These are phyloP conservation scores for Plebejus argus DNA, from an alignment of 2,888 invertebrate genomes.

Conservation along the genomic window DNA sequence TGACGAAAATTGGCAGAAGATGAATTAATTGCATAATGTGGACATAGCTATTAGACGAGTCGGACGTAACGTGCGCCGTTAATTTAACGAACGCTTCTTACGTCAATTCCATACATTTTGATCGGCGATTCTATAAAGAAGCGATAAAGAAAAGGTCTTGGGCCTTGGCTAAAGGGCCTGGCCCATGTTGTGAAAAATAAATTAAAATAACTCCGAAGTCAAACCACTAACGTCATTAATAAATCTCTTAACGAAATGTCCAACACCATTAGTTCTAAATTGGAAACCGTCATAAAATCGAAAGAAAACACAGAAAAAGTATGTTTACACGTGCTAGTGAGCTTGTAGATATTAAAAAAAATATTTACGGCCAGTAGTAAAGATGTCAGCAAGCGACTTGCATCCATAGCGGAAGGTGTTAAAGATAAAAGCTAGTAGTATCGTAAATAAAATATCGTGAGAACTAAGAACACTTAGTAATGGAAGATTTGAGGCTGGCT, in stretches of 20 bases:
- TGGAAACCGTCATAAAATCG: constrained; percentile 3
- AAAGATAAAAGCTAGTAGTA: constrained; percentile 43
- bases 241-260: neutral
- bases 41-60: too few species aligned
- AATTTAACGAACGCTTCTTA: too few species aligned
- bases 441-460: constrained; percentile 47
- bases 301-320: constrained; percentile 18
- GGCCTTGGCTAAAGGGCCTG: too few species aligned
- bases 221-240: neutral
- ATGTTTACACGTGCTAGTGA: constrained; percentile 20
- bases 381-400: constrained; percentile 31
- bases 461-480: constrained; percentile 39
- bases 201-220: neutral
- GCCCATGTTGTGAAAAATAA: too few species aligned
- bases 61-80: too few species aligned
- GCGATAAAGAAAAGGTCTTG: too few species aligned
- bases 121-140: too few species aligned
- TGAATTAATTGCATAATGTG: too few species aligned
- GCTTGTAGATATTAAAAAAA: constrained; percentile 2
- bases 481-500: neutral
- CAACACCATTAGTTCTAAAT: neutral
- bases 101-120: too few species aligned
- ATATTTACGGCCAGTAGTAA: constrained; percentile 29
- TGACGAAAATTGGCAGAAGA: too few species aligned
- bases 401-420: constrained; percentile 41